Conservation (phyloP, 2,888 invertebrate species). For the Spisula subtruncata region DNA sequence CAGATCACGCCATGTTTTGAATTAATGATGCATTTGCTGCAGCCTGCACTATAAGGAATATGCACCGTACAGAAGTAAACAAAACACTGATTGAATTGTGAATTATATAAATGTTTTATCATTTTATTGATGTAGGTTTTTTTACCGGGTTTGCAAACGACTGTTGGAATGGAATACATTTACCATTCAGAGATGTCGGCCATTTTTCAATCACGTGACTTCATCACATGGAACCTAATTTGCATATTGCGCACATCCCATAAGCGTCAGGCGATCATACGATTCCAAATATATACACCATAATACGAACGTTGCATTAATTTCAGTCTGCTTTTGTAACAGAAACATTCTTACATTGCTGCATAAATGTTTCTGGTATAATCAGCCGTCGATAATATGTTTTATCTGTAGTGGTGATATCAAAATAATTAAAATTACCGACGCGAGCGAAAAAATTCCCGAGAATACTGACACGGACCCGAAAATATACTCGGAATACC, state of each 20-base stretch:
- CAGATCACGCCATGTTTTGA: not conserved
- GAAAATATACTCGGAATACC: not conserved
- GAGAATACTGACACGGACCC: not conserved
- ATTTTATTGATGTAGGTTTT: no score
- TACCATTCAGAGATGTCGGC: not conserved
- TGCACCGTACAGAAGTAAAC: no score
- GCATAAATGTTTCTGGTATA: constrained; percentile 3
- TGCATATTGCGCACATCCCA: not conserved
- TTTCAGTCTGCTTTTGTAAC: constrained; percentile 7
- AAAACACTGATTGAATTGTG: no score
- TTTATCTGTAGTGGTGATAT: not conserved
- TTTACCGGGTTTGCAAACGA: no score
- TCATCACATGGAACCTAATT: not conserved
- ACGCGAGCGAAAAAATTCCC: not conserved
- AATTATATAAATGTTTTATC: no score
- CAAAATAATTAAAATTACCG: not conserved
- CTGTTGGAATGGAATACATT: no score
- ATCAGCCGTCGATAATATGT: not conserved
- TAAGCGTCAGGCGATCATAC: not conserved
- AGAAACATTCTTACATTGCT: not conserved
- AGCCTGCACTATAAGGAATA: not conserved
- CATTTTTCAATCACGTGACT: not conserved
- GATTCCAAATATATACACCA: not conserved
- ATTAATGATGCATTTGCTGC: not conserved
- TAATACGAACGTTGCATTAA: not conserved